Conservation (phyloP, 2,113 vertebrate species). For the Ageneiosus marmoratus region DNA sequence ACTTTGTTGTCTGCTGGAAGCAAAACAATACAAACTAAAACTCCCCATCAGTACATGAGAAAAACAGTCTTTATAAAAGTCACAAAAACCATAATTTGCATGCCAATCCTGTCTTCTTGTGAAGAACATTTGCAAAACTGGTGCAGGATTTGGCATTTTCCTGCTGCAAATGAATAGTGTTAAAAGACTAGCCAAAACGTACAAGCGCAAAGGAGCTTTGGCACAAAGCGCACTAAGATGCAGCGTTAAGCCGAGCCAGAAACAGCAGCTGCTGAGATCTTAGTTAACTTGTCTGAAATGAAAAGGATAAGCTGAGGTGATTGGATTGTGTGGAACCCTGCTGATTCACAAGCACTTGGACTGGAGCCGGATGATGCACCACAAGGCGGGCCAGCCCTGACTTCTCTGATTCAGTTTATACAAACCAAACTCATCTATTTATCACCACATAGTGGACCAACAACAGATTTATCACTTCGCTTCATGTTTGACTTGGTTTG, state of each 20-base stretch:
- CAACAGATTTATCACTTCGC: neutral
- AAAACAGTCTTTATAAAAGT: neutral
- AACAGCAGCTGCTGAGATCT: constrained; percentile 48
- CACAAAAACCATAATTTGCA: constrained; percentile 10
- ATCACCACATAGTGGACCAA: neutral
- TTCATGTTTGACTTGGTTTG: constrained; percentile 2
- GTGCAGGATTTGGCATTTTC: constrained; percentile 56
- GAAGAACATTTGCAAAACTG: constrained; percentile 51
- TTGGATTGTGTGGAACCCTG: constrained; percentile 44
- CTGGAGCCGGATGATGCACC: constrained; percentile 1
- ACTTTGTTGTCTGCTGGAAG: neutral
- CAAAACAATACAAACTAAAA: neutral
- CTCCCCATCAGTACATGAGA: neutral
- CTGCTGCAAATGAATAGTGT: constrained; percentile 48
- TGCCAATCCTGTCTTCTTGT: constrained; percentile 41
- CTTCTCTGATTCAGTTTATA: constrained; percentile 22
- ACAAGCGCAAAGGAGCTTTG: constrained; percentile 60
- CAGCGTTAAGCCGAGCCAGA: constrained; percentile 54
- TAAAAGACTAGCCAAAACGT: constrained; percentile 60
- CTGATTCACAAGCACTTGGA: constrained; percentile 41
- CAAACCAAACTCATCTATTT: constrained; percentile 22
- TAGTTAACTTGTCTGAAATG: constrained; percentile 50
- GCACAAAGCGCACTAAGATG: constrained; percentile 37
- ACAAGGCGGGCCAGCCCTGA: neutral
- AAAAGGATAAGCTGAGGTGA: constrained; percentile 44